Base-by-base conservation (phyloP, 2,113 vertebrate genomes). In the Urocolius indicus region DNA sequence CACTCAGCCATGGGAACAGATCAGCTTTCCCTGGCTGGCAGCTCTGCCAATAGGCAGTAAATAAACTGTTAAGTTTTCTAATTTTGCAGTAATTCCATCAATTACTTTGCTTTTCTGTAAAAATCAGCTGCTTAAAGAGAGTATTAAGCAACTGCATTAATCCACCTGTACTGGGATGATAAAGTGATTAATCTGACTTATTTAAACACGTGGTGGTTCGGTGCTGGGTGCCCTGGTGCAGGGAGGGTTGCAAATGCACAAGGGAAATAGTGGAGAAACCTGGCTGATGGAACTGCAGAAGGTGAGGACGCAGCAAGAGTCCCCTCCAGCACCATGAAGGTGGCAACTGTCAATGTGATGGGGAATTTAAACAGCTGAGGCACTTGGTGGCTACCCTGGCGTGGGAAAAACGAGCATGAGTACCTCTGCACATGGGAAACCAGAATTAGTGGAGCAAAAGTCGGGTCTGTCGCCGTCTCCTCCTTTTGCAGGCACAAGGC, bases 71-170 rank as follows among this genome's bases (percentile, higher is more conserved):
- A 91, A 67, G 14, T 94, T 94, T 94, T 57, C 81, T 81, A 54
- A 75, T 79, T 95, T 93, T 78, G 27, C 52, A 19, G 62, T 80
- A 91, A 93, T 84, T 84, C 74, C 38, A 48, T 82, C 89, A 71
- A 91, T 94, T 90, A 89, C 43, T 84, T 49, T 78, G 61, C n/a
- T 74, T 58, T 85, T 46, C 49, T 22, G 32, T 19, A n/a, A 20
- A 59, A 65, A 51, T 48, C 87, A 79, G 45, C 87, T 91, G 81
- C 91, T 95, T 82, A 94, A 92, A 89, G 73, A 57, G 76, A 61
- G 89, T 27, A 92, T 88, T 95, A 94, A 91, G 71, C 1, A 2
- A 22, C 49, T 6, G 54, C 78, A 30, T 57, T 65, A 89, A 87
- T 81, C 89, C 93, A 91, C 84, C 87, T 91, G 89, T 68, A 34